Percentiles rank a stretch among this genome's conserved stretches.
Evolutionary conservation across 2,888 invertebrate genomes (phyloP).

Genomic region (Schizaphis graminum): DNA sequence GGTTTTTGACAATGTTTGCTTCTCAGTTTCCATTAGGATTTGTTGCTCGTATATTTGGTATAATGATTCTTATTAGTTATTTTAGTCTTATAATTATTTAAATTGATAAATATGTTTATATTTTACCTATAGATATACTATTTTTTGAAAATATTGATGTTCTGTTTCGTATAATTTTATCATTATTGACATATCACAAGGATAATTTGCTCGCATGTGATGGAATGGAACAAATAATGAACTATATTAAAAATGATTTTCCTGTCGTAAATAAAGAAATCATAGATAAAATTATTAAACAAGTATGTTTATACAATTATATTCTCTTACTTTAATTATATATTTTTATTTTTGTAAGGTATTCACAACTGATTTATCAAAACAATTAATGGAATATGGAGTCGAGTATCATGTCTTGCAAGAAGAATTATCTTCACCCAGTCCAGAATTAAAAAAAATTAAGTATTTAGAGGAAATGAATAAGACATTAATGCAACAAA

Average conservation of each 20-base stretch:
- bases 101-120: constrained; percentile 23
- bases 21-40: constrained; percentile 97
- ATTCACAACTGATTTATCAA: constrained; percentile 80
- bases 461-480: constrained; percentile 79
- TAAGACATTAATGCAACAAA: constrained; percentile 74
- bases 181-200: constrained; percentile 86
- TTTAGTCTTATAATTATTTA: not conserved
- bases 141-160: constrained; percentile 90
- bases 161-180: constrained; percentile 89
- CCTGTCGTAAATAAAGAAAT: constrained; percentile 79
- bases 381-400: constrained; percentile 89
- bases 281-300: constrained; percentile 87
- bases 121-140: constrained; percentile 80
- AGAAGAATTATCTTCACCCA: constrained; percentile 88
- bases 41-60: constrained; percentile 93
- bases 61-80: constrained; percentile 69
- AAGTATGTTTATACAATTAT: constrained; percentile 73
- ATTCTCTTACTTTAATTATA: constrained; percentile 4
- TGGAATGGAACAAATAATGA: constrained; percentile 94
- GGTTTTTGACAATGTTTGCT: constrained; percentile 95
- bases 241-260: constrained; percentile 87
- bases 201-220: constrained; percentile 87
- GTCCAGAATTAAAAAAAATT: constrained; percentile 80
- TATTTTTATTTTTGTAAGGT: constrained; percentile 72
- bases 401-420: constrained; percentile 95